Evolutionary conservation across 2,888 invertebrate genomes (phyloP).

Genomic region (Thumatha senex): DNA sequence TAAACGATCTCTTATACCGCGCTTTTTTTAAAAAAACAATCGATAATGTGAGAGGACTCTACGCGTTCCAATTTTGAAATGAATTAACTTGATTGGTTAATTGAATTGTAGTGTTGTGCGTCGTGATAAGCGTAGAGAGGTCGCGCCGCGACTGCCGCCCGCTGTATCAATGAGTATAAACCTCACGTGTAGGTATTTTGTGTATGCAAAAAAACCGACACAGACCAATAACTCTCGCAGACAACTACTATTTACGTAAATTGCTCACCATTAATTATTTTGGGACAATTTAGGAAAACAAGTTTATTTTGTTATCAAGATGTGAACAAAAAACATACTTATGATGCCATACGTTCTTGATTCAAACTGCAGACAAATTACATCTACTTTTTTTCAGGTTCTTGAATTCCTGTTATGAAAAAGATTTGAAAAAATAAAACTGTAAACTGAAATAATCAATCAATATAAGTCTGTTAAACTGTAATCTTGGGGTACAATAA

Average conservation of each 20-base stretch:
- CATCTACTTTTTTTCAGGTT: not conserved
- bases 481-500: too few relatives aligned
- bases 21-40: not conserved
- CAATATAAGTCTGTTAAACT: too few relatives aligned
- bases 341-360: not conserved
- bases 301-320: constrained; percentile 11
- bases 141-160: constrained; percentile 71
- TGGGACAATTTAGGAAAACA: constrained; percentile 19
- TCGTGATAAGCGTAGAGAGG: constrained; percentile 75
- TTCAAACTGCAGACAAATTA: not conserved
- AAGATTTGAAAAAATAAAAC: too few relatives aligned
- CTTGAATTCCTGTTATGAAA: too few relatives aligned
- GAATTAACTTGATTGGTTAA: constrained; percentile 61
- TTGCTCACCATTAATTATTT: constrained; percentile 30
- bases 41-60: constrained; percentile 9
- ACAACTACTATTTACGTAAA: constrained; percentile 40
- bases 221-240: constrained; percentile 62
- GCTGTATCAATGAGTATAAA: constrained; percentile 69
- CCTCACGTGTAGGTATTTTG: constrained; percentile 73
- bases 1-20: constrained; percentile 13
- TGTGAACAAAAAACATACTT: constrained; percentile 4
- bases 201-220: constrained; percentile 74
- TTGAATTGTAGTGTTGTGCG: constrained; percentile 58
- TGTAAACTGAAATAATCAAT: too few relatives aligned
- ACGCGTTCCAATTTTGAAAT: constrained; percentile 44